Evolutionary conservation across 2,888 invertebrate genomes (phyloP).

Genomic region (Oscheius sp.): DNA sequence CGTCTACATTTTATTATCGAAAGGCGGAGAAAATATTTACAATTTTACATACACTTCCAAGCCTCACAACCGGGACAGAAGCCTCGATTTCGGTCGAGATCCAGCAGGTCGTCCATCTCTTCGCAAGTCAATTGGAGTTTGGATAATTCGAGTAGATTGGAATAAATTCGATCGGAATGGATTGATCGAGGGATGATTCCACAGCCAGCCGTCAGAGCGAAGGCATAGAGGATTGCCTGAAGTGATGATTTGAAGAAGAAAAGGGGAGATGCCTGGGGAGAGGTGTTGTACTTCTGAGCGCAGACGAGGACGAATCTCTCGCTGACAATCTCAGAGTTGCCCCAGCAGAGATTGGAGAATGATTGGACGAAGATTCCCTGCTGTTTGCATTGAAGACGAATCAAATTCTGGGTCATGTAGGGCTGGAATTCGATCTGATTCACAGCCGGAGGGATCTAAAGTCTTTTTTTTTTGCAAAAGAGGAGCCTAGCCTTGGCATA

Average conservation of each 20-base stretch:
- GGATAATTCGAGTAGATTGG: constrained; percentile 40
- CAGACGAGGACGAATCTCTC: constrained; percentile 76
- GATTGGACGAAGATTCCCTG: constrained; percentile 70
- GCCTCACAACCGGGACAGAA: neutral
- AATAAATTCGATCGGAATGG: constrained; percentile 45
- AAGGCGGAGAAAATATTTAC: no score
- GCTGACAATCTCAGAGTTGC: constrained; percentile 72
- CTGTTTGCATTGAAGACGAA: constrained; percentile 65
- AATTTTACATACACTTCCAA: neutral
- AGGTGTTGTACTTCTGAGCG: constrained; percentile 74
- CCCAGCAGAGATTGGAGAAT: constrained; percentile 71
- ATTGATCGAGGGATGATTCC: constrained; percentile 54
- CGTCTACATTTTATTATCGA: no score
- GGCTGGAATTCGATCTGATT: constrained; percentile 72
- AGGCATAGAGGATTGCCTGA: constrained; percentile 55
- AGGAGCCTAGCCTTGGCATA: constrained; percentile 53
- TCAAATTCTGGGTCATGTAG: constrained; percentile 62
- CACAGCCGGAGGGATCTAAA: constrained; percentile 43
- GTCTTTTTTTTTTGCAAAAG: neutral
- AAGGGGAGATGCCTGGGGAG: constrained; percentile 23
- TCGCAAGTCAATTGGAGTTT: neutral
- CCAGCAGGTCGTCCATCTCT: constrained; percentile 1
- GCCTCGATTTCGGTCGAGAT: neutral
- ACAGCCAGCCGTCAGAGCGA: constrained; percentile 40
- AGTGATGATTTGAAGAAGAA: neutral